Percentiles rank a stretch among this genome's conserved stretches.
Evolutionary conservation across 2,888 invertebrate genomes (phyloP).

Genomic region (Sympetrum striolatum): DNA sequence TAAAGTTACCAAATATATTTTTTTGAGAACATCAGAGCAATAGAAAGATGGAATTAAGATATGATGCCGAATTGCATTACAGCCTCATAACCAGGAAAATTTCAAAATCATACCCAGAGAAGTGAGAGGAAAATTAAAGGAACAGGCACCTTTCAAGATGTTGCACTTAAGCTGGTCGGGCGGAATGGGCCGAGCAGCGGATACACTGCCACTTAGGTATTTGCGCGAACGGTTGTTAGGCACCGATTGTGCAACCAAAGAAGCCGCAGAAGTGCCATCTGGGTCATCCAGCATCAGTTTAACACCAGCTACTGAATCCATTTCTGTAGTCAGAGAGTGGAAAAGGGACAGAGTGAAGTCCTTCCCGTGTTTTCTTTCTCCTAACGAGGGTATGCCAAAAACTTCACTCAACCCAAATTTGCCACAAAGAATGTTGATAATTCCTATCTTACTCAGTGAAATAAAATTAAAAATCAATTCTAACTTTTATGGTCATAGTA

Average conservation of each 20-base stretch:
- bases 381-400: background rate
- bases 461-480: too few relatives aligned
- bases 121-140: slow-evolving; percentile 36
- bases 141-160: slow-evolving; percentile 80
- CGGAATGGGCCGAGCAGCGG: slow-evolving; percentile 70
- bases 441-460: too few relatives aligned
- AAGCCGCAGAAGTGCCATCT: slow-evolving; percentile 21
- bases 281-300: slow-evolving; percentile 22
- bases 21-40: background rate
- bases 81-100: background rate
- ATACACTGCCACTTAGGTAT: slow-evolving; percentile 52
- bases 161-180: slow-evolving; percentile 94
- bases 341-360: slow-evolving; percentile 57
- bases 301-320: slow-evolving; percentile 36
- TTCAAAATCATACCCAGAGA: slow-evolving; percentile 2
- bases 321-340: slow-evolving; percentile 23
- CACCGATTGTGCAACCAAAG: slow-evolving; percentile 20
- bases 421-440: background rate
- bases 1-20: background rate
- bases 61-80: background rate
- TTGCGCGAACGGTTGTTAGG: slow-evolving; percentile 61
- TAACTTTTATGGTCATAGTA: too few relatives aligned
- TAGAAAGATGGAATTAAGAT: background rate
- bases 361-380: slow-evolving; percentile 59
- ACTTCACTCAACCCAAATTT: background rate